A percentile compares a stretch with the other conserved stretches of the same genome.
Conservation (phyloP, 2,113 vertebrate genomes). For the Euleptes europaea region DNA sequence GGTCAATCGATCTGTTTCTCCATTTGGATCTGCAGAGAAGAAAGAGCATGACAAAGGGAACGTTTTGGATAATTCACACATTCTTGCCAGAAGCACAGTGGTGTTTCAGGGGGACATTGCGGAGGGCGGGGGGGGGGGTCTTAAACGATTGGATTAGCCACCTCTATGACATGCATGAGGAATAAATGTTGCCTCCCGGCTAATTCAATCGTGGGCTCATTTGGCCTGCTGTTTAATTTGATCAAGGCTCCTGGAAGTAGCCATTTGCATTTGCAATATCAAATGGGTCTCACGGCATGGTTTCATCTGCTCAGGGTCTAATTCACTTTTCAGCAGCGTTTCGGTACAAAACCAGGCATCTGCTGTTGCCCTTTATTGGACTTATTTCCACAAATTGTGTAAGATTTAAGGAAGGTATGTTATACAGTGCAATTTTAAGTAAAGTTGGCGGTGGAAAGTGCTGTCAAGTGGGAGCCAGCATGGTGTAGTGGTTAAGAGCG, state of each 20-base stretch:
- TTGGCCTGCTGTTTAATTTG: constrained; percentile 9
- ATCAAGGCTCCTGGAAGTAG: neutral
- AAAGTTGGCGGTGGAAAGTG: too few relatives aligned
- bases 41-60: too few relatives aligned
- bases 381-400: neutral
- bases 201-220: constrained; percentile 3
- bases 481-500: too few relatives aligned
- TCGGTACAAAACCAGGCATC: neutral
- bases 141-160: constrained; percentile 4
- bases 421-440: too few relatives aligned
- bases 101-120: neutral
- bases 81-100: neutral
- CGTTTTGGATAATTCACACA: neutral
- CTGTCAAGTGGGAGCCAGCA: too few relatives aligned
- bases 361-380: neutral
- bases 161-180: neutral
- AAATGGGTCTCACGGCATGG: neutral
- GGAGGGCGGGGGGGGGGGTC: neutral
- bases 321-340: neutral
- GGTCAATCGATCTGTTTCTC: neutral
- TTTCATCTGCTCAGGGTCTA: neutral
- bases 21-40: neutral
- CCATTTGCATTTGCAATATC: neutral
- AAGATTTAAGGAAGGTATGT: neutral
- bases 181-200: neutral